phyloP scores from a whole-genome alignment of 2,888 invertebrate species.

The Eupeodes latifasciatus region DNA sequence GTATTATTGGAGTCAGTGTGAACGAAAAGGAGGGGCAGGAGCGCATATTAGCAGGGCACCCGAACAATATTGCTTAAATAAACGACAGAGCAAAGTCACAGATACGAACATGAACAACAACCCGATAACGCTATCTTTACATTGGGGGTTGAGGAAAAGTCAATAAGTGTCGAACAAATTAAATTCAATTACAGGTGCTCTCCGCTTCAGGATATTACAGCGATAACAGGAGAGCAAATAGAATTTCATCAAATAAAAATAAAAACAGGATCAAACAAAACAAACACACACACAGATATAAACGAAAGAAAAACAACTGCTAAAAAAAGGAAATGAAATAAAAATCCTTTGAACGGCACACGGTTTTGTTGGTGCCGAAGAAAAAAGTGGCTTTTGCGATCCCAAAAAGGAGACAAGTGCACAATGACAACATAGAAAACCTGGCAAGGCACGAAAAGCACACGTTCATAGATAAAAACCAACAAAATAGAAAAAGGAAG shows the following conservation, averaged over 20 bases:
- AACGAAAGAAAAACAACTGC: slow-evolving; percentile 29
- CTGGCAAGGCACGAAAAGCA: slow-evolving; percentile 21
- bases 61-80: slow-evolving; percentile 70
- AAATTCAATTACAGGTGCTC: slow-evolving; percentile 77
- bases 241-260: slow-evolving; percentile 67
- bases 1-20: slow-evolving; percentile 33
- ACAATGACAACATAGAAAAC: slow-evolving; percentile 47
- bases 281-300: neutral
- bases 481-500: slow-evolving; percentile 25
- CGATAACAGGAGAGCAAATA: slow-evolving; percentile 75
- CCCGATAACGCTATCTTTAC: slow-evolving; percentile 12
- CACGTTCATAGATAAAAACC: neutral
- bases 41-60: slow-evolving; percentile 37
- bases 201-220: slow-evolving; percentile 75
- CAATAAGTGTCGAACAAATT: slow-evolving; percentile 77
- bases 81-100: slow-evolving; percentile 35
- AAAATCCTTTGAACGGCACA: slow-evolving; percentile 69
- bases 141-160: slow-evolving; percentile 60
- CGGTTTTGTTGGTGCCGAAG: neutral
- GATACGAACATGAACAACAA: slow-evolving; percentile 56
- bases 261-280: neutral
- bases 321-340: slow-evolving; percentile 69
- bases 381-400: slow-evolving; percentile 54
- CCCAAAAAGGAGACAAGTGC: slow-evolving; percentile 49
- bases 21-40: neutral